phyloP scores from a whole-genome alignment of 1,140 invertebrate species.

The Drosophila gunungcola region DNA sequence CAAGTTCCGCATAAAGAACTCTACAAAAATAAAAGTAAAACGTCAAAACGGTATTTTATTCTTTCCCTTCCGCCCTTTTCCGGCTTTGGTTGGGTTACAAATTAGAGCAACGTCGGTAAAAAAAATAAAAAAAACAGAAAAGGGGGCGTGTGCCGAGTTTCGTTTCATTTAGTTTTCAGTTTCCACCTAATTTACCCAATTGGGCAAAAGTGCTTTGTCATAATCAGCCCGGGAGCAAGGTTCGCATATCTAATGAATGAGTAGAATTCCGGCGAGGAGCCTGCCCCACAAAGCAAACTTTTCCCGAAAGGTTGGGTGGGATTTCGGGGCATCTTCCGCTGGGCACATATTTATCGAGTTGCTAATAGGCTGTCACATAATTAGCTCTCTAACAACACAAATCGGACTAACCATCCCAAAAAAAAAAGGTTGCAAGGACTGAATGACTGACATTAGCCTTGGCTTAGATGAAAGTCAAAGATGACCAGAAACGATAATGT shows the following conservation, averaged over 20 bases:
- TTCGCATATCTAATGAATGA: conserved; percentile 82
- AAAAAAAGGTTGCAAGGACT: conserved; percentile 49
- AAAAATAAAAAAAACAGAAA: conserved; percentile 15
- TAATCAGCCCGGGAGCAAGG: conserved; percentile 81
- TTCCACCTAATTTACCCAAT: conserved; percentile 83
- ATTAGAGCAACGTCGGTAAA: conserved; percentile 66
- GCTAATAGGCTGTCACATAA: conserved; percentile 83
- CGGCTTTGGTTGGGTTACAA: conserved; percentile 51
- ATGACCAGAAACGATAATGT: conserved; percentile 69
- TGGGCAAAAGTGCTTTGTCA: conserved; percentile 83
- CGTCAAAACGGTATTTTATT: conserved; percentile 45
- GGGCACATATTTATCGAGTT: conserved; percentile 83
- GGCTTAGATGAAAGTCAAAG: conserved; percentile 73
- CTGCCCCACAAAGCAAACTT: conserved; percentile 59
- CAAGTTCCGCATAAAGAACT: conserved; percentile 32
- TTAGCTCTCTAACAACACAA: conserved; percentile 74
- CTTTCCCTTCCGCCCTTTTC: conserved; percentile 23
- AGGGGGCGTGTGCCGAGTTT: conserved; percentile 75
- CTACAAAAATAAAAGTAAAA: conserved; percentile 48
- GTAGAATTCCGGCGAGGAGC: conserved; percentile 19
- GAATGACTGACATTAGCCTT: conserved; percentile 67
- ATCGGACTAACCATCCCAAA: conserved; percentile 33
- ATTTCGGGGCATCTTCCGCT: conserved; percentile 36
- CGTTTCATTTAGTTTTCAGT: conserved; percentile 83
- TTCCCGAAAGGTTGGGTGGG: conserved; percentile 25